phyloP scores from a whole-genome alignment of 1,140 invertebrate genomes.

The Orius insidiosus region DNA sequence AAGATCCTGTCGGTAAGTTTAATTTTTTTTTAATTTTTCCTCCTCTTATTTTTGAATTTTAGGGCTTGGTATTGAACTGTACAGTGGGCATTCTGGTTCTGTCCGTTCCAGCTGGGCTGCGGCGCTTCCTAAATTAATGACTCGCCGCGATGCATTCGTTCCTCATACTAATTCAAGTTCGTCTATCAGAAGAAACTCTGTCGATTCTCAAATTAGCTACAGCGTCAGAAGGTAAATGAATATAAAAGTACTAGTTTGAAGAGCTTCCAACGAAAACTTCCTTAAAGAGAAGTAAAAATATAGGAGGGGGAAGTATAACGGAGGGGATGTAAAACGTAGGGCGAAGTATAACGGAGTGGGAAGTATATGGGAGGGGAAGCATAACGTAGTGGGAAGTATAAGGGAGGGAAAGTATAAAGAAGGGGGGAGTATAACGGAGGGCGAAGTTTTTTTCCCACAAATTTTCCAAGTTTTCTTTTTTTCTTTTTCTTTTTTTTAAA shows the following conservation, averaged over 20 bases:
- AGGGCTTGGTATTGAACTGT: conserved; percentile 63
- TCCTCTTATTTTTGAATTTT: conserved; percentile 11
- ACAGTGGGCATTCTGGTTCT: conserved; percentile 51
- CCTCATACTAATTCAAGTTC: conserved; percentile 36
- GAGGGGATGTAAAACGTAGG: too few species aligned
- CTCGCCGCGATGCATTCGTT: conserved; percentile 55
- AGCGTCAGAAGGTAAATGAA: conserved; percentile 26
- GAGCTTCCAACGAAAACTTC: too few species aligned
- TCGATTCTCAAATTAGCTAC: conserved; percentile 61
- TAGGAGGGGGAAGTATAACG: too few species aligned
- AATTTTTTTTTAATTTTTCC: conserved; percentile 1
- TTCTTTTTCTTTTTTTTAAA: neutral
- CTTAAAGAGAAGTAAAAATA: too few species aligned
- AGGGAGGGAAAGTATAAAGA: neutral
- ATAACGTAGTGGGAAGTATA: too few species aligned
- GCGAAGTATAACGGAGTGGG: too few species aligned
- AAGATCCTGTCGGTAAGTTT: conserved; percentile 63
- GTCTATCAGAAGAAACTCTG: conserved; percentile 38
- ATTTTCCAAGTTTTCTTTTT: neutral
- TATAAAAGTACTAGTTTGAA: too few species aligned
- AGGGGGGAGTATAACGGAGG: neutral
- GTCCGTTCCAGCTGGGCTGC: conserved; percentile 72
- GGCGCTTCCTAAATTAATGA: conserved; percentile 69
- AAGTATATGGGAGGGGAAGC: too few species aligned
- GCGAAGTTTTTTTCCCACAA: neutral